These are phyloP conservation scores for Micrastur ruficollis DNA, from an alignment of 2,797 vertebrate genomes.

Conservation along the genomic window DNA sequence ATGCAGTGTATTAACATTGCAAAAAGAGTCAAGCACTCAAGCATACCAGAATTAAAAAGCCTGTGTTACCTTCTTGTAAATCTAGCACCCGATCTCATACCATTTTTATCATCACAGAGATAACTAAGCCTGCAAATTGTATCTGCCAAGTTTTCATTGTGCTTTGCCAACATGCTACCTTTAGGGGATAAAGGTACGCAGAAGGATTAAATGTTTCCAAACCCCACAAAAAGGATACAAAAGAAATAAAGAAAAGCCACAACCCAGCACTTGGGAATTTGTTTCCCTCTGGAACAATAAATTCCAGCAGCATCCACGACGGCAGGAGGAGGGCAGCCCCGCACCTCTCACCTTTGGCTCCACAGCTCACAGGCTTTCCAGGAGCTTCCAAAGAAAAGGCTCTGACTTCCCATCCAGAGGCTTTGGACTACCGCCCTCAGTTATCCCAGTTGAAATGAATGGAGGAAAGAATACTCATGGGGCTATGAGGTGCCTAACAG, in stretches of 20 bases:
- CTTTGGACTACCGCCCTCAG: neutral
- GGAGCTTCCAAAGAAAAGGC: neutral
- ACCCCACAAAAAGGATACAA: neutral
- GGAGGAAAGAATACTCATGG: neutral
- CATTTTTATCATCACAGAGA: neutral
- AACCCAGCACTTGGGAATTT: neutral
- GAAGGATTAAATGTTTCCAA: neutral
- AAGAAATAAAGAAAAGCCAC: neutral
- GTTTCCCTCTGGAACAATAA: neutral
- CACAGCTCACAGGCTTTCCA: neutral
- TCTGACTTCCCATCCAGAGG: neutral
- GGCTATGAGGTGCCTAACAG: neutral
- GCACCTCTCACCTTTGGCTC: neutral
- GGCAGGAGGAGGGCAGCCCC: accelerated
- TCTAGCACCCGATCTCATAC: neutral
- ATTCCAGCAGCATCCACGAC: accelerated
- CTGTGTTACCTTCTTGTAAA: neutral
- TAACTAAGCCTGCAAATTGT: neutral
- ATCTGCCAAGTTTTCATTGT: neutral
- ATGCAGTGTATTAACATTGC: neutral
- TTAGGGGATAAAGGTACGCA: neutral
- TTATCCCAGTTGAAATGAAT: neutral
- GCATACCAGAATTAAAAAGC: neutral
- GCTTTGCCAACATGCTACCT: neutral
- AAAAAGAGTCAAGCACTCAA: neutral